Evolutionary conservation across 2,797 vertebrate species (phyloP), one percentile per base, ranked within the genome.

Genomic region (Hydrocynus forskahlii): DNA sequence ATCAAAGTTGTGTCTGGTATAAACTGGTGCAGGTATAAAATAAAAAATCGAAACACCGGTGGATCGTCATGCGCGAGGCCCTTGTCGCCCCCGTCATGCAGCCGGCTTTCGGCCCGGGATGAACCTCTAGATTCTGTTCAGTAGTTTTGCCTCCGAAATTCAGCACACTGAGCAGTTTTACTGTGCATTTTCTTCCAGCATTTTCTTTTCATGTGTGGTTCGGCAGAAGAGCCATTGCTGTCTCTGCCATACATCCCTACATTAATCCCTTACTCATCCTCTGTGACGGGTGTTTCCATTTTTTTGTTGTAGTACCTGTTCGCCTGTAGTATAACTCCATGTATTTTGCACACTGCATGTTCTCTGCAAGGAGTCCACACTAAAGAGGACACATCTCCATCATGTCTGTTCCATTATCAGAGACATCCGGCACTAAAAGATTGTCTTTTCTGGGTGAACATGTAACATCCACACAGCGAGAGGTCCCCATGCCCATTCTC

Each of bases 191-290:
- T 69, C 19, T 16, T 3, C 52, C 25, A 35, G 60, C n/a, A n/a
- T n/a, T n/a, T n/a, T n/a, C n/a, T n/a, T n/a, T n/a, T n/a, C 52
- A n/a, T 71, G n/a, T 7, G 21, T 40, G 50, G 45, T n/a, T 48
- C 8, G 66, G 80, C 83, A 86, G 81, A 84, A 84, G 78, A 84
- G 85, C 75, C 80, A 78, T 57, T 1, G 71, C 80, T 86, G 83
- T 86, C 81, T 86, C 78, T 86, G 85, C n/a, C 80, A 19, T 16
- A 48, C 45, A 29, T 52, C n/a, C 23, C 19, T 66, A 70, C 60
- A 78, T 69, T 52, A 43, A 43, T 7, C 2, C 35, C 8, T 25
- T 59, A 23, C 75, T 73, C 40, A 57, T 78, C 76, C 67, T 29
- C 38, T 19, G 19, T 12, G 50, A 43, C 38, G 54, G 81, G 81